Percentiles rank a stretch among this genome's conserved stretches.
These are phyloP conservation scores for Cistogaster globosa DNA, from an alignment of 2,888 invertebrate species.

Conservation along the genomic window DNA sequence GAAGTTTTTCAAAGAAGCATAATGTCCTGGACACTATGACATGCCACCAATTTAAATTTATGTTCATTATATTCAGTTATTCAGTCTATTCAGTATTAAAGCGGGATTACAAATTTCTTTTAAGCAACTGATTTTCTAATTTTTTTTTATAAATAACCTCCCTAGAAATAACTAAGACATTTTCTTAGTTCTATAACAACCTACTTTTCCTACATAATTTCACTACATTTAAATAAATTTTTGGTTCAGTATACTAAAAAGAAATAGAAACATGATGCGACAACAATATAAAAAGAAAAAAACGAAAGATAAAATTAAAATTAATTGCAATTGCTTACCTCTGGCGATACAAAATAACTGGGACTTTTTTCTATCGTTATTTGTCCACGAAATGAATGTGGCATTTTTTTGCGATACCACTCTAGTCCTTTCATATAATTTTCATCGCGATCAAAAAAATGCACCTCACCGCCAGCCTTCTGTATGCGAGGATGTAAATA, in stretches of 20 bases:
- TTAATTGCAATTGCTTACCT: slow-evolving; percentile 85
- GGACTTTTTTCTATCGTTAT: slow-evolving; percentile 99
- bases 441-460: slow-evolving; percentile 98
- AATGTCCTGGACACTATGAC: too few species aligned
- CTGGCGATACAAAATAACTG: slow-evolving; percentile 97
- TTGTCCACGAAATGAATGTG: slow-evolving; percentile 94
- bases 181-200: too few species aligned
- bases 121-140: too few species aligned
- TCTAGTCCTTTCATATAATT: slow-evolving; percentile 96
- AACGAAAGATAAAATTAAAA: not conserved
- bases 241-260: not conserved
- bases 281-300: not conserved
- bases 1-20: too few species aligned
- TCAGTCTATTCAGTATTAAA: too few species aligned
- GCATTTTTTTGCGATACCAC: slow-evolving; percentile 98
- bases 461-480: slow-evolving; percentile 96
- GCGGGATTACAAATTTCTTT: too few species aligned
- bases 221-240: too few species aligned
- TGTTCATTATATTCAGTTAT: too few species aligned
- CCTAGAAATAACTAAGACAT: too few species aligned
- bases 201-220: too few species aligned
- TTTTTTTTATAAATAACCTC: too few species aligned
- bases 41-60: too few species aligned
- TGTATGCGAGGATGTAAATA: slow-evolving; percentile 96
- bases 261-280: not conserved